Conservation (phyloP, 2,888 invertebrate species). For the Caenorhabditis uteleia region DNA sequence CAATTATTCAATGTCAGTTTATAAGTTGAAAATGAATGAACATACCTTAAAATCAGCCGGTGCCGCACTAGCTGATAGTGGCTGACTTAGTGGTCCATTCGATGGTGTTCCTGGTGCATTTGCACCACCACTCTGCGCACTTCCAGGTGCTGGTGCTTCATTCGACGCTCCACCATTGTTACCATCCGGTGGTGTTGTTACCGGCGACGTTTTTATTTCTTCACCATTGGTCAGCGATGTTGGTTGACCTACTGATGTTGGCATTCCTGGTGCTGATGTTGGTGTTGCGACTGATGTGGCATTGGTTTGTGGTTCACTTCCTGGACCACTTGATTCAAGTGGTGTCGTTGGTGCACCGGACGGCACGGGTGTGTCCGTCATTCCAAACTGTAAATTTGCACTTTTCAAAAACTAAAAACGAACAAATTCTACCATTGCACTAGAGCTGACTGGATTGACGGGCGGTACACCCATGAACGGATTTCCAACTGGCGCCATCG, state of each 20-base stretch:
- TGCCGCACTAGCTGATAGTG: slow-evolving; percentile 18
- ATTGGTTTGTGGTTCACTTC: not conserved
- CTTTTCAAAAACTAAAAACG: not conserved
- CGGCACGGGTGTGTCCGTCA: not conserved
- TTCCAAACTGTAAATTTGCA: not conserved
- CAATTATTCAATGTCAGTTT: not conserved
- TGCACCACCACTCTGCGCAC: slow-evolving; percentile 31
- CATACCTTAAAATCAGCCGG: slow-evolving; percentile 23
- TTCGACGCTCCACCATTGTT: slow-evolving; percentile 16
- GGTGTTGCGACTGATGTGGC: slow-evolving; percentile 1
- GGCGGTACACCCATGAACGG: slow-evolving; percentile 31
- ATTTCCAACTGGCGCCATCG: not conserved
- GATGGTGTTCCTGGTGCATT: slow-evolving; percentile 15
- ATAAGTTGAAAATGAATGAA: not conserved
- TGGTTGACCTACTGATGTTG: slow-evolving; percentile 2
- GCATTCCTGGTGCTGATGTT: not conserved
- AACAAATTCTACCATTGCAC: slow-evolving; percentile 26
- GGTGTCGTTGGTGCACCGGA: not conserved
- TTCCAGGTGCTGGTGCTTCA: slow-evolving; percentile 53
- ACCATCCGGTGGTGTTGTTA: slow-evolving; percentile 41
- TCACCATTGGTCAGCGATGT: slow-evolving; percentile 33
- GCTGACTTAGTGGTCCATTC: slow-evolving; percentile 13
- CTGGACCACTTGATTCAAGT: no score
- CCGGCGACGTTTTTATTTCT: slow-evolving; percentile 61
- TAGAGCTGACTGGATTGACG: slow-evolving; percentile 31